These are phyloP conservation scores for Amphimallon solstitiale DNA, from an alignment of 2,888 invertebrate genomes.

Conservation along the genomic window DNA sequence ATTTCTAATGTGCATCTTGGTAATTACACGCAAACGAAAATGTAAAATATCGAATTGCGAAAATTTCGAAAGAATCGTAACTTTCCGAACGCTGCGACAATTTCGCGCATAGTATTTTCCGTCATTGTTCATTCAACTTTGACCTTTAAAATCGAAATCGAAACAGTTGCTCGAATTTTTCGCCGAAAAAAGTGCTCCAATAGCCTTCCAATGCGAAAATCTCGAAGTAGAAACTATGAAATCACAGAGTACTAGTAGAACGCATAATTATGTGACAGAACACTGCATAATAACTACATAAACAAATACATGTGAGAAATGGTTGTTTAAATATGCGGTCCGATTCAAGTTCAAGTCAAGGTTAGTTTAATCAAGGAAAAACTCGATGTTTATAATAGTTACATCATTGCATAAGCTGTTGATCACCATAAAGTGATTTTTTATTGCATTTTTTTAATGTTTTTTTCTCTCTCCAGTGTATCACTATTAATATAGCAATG, in stretches of 20 bases:
- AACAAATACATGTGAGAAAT: slow-evolving; percentile 31
- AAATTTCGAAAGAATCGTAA: no score
- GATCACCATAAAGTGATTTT: neutral
- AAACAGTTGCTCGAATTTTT: slow-evolving; percentile 37
- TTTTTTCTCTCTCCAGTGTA: no score
- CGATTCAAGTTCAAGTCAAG: slow-evolving; percentile 40
- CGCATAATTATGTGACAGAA: neutral
- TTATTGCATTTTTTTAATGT: no score
- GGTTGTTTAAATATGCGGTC: slow-evolving; percentile 33
- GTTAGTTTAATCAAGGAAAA: slow-evolving; percentile 36
- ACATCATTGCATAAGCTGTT: slow-evolving; percentile 19
- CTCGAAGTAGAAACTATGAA: neutral
- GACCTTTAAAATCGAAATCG: slow-evolving; percentile 53
- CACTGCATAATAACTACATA: slow-evolving; percentile 5
- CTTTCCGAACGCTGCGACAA: slow-evolving; percentile 11
- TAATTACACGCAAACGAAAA: neutral
- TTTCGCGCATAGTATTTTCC: slow-evolving; percentile 6
- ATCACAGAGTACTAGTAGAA: neutral
- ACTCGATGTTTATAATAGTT: slow-evolving; percentile 28
- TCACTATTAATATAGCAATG: no score
- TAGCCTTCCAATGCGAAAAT: neutral
- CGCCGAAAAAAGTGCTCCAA: slow-evolving; percentile 12
- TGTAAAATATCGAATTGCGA: no score
- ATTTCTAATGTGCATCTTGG: slow-evolving; percentile 38
- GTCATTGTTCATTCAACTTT: slow-evolving; percentile 53